These are phyloP conservation scores for Trochalopteron elliotii DNA, from an alignment of 2,113 vertebrate genomes.

Conservation along the genomic window DNA sequence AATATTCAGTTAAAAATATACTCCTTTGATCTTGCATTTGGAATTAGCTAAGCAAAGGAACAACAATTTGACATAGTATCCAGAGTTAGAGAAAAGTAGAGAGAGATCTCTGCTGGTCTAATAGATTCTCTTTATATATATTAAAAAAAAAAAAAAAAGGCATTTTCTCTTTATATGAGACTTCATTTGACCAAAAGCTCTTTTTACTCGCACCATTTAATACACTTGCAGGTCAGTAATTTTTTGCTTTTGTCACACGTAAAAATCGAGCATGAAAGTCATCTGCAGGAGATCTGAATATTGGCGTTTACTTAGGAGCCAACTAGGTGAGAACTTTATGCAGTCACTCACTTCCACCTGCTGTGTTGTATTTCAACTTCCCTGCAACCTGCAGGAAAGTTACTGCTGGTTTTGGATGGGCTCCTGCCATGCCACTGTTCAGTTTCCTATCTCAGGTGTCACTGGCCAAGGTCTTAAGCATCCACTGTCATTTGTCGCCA, in stretches of 20 bases:
- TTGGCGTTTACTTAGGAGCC: background rate
- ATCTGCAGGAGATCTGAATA: background rate
- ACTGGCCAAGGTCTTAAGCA: background rate
- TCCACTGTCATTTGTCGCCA: background rate
- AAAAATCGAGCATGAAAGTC: background rate
- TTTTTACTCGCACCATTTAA: background rate
- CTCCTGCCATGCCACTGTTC: background rate
- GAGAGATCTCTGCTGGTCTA: background rate
- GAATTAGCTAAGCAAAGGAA: background rate
- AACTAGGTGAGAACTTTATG: background rate
- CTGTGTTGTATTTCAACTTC: accelerated
- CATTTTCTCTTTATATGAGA: background rate
- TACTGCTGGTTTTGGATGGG: background rate
- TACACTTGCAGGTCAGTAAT: background rate
- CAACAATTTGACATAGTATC: background rate
- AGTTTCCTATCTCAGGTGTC: background rate
- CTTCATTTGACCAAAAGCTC: background rate
- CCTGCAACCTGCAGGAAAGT: background rate
- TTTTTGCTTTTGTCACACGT: background rate
- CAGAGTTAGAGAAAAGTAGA: background rate
- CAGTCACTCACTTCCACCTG: background rate
- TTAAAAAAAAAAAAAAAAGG: background rate
- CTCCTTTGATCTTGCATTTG: background rate
- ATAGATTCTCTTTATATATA: background rate
- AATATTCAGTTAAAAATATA: background rate